Conservation (phyloP, 1,140 invertebrate genomes). For the Ridgeia piscesae region DNA sequence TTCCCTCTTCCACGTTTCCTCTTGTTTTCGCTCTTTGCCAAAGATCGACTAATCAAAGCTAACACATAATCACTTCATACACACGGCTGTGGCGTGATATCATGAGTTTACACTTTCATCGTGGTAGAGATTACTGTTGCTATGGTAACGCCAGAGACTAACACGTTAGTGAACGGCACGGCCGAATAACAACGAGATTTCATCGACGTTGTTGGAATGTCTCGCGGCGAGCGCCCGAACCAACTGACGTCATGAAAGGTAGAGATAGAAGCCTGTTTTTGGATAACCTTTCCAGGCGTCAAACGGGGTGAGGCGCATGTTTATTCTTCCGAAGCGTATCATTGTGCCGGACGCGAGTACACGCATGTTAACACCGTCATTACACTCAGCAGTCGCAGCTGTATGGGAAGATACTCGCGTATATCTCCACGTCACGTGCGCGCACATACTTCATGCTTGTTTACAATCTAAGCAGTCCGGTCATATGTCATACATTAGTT, state of each 20-base stretch:
- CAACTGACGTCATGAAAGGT: neutral
- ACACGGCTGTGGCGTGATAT: neutral
- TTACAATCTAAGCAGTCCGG: neutral
- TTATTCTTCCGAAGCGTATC: neutral
- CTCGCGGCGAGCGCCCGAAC: neutral
- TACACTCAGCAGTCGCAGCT: neutral
- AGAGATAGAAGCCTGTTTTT: neutral
- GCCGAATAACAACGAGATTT: neutral
- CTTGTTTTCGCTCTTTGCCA: neutral
- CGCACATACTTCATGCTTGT: neutral
- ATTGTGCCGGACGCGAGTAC: neutral
- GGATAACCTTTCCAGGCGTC: neutral
- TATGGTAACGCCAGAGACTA: neutral
- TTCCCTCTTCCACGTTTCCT: neutral
- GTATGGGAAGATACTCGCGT: neutral
- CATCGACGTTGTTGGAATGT: neutral
- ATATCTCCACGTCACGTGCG: no score
- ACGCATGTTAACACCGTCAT: neutral
- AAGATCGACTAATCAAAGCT: neutral
- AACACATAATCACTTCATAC: neutral
- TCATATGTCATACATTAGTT: neutral
- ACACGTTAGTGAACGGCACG: neutral
- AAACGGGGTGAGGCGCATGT: neutral
- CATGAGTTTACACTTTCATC: neutral
- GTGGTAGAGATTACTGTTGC: neutral